Evolutionary conservation across 1,140 invertebrate species (phyloP).

Genomic region (Paracyclopina nana): DNA sequence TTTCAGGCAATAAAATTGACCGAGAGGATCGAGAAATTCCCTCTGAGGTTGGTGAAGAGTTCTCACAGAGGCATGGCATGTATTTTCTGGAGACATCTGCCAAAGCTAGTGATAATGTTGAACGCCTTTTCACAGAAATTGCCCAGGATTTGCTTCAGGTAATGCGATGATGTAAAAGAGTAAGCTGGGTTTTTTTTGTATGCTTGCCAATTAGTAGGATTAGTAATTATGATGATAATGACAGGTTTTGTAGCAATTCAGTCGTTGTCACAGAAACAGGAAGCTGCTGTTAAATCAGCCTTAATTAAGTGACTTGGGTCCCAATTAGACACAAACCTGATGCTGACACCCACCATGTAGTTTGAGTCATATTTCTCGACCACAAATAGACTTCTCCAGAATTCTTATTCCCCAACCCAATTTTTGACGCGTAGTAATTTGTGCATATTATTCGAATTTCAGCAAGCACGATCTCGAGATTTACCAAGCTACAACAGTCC

Average conservation of each 20-base stretch:
- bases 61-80: conserved; percentile 84
- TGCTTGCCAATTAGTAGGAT: neutral
- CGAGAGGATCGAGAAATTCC: conserved; percentile 85
- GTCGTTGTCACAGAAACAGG: neutral
- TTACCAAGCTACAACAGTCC: too few species aligned
- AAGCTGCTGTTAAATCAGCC: neutral
- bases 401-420: too few species aligned
- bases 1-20: conserved; percentile 81
- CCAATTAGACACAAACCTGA: neutral
- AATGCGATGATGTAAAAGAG: conserved; percentile 20
- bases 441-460: too few species aligned
- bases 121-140: conserved; percentile 86
- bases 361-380: too few species aligned
- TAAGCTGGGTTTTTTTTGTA: neutral
- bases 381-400: too few species aligned
- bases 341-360: conserved; percentile 9
- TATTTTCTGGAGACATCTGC: conserved; percentile 95
- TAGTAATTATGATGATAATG: neutral
- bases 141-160: conserved; percentile 75
- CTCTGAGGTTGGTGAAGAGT: conserved; percentile 79
- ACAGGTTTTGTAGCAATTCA: neutral
- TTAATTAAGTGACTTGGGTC: neutral
- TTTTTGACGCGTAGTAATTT: too few species aligned
- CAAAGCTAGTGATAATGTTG: conserved; percentile 93
- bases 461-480: too few species aligned